Base-by-base conservation (phyloP, 2,888 invertebrate species). In the Andrena hattorfiana region DNA sequence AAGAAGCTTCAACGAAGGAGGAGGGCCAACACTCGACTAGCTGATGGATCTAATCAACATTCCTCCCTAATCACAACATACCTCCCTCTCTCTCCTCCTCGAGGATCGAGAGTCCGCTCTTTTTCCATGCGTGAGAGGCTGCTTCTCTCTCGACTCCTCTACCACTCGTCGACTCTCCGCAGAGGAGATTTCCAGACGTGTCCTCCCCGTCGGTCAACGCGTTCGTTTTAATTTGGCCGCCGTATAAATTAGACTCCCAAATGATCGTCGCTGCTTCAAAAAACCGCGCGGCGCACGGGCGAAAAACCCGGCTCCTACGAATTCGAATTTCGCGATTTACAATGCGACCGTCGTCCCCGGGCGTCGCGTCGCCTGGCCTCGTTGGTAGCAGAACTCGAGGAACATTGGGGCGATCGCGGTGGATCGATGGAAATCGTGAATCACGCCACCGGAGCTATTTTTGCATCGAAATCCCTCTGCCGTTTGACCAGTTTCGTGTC, bases 41-140 rank as follows among this genome's bases (percentile, higher is more conserved):
- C 92, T 93, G 93, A 93, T 93, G 94, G 92, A 93, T 93, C 93
- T 93, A 94, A 94, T 94, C 93, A 93, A 94, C 93, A 94, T 94
- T 94, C 93, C 93, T 92, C 90, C 92, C 93, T 93, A 93, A 94
- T 93, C 93, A 92, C 91, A 89, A 90, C 88, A 86, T 74, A 86
- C 85, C 85, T 87, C 79, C 78, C 67, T 88, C 85, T 84, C 89
- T 83, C 86, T 81, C 81, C 13, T 42, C 63, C 60, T 42, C 49
- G 26, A 13, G 60, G 69, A 66, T 59, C 54, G 42, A 42, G 67
- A 70, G 70, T 70, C 72, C 68, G 72, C 74, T 63, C 83, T 71
- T 84, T 83, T 76, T 85, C 80, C 77, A 68, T 71, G 82, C 83
- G 68, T 71, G 81, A 82, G 79, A 78, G 83, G 79, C 76, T 77